Base-by-base conservation (phyloP, 37 sponge, comb jelly and placozoan species). In the Eunapius fragilis region DNA sequence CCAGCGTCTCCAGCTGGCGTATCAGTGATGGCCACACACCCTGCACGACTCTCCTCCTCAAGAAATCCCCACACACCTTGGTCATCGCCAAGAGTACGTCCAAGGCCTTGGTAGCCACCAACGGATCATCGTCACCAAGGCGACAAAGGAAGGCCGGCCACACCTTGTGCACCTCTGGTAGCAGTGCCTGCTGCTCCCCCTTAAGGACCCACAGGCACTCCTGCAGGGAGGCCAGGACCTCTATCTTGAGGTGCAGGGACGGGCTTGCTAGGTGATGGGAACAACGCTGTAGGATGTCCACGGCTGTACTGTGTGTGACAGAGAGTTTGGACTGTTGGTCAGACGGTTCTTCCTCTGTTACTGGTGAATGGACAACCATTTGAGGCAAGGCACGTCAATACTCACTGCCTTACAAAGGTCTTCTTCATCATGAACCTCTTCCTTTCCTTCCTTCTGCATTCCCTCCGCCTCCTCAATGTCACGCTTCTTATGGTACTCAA, bases 41-140 rank as follows among this genome's bases (percentile, higher is more conserved):
- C 70, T 83, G 68, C 19, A 87, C 70, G 11, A 93, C 82, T 28
- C 94, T 45, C 71, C 78, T 87, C 72, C 88, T 58, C 24, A 93
- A 71, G 76, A 93, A 93, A 19, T 93, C 94, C 25, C 88, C 79
- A 35, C 91, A 87, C 58, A 83, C 84, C 6, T 84, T 76, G 71
- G 82, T 58, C 88, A 93, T 78, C 26, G 74, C 80, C 37, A 78
- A 5, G 30, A 93, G 76, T 36, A 93, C 84, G 25, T 87, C 87
- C 79, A 87, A 72, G 1, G 94, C 94, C 80, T 35, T 84, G 50
- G 58, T 28, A 1, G 77, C 88, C 37, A 93, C 92, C 10, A 80
- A 77, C n/a, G 67, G 88, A 81, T 79, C 32, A 32, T 68, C 38
- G 74, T 93, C 92, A 2, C 30, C 31, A 37, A 93, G 88, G 1